phyloP scores from a whole-genome alignment of 2,888 invertebrate genomes.

The Pheosia gnoma region DNA sequence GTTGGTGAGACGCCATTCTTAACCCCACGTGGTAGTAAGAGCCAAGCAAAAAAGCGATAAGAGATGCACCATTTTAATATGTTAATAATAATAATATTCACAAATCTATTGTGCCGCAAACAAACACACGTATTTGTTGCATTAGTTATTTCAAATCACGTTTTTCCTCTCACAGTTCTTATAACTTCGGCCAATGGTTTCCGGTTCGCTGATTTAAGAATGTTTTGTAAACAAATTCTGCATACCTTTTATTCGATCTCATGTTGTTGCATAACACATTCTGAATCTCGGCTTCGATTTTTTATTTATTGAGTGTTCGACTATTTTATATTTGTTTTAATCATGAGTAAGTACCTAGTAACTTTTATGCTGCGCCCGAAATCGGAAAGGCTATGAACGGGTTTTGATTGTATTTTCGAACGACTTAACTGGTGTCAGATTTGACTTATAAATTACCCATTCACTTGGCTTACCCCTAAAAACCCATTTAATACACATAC shows the following conservation, averaged over 20 bases:
- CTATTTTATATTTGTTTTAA: no score
- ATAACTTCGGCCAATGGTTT: not conserved
- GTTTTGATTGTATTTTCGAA: no score
- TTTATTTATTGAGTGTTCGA: no score
- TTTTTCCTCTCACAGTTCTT: not conserved
- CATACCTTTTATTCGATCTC: constrained; percentile 1
- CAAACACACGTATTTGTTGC: not conserved
- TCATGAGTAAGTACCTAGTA: no score
- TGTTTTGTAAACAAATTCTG: constrained; percentile 1
- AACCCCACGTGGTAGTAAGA: no score
- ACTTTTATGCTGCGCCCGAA: no score
- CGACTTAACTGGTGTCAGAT: no score
- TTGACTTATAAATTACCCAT: no score
- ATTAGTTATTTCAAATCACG: not conserved
- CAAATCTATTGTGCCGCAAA: not conserved
- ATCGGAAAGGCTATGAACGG: no score
- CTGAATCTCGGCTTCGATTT: not conserved
- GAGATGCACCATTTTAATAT: not conserved
- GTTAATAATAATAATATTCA: not conserved
- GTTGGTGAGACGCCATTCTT: no score
- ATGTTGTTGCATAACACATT: not conserved
- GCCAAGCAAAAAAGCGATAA: not conserved
- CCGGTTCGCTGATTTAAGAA: not conserved
- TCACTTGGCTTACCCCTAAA: no score
- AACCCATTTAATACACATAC: no score